A percentile compares a stretch with the other conserved stretches of the same genome.
Evolutionary conservation across 53 echinoderm and acorn worm species (phyloP).

Genomic region (Henricia sp.): DNA sequence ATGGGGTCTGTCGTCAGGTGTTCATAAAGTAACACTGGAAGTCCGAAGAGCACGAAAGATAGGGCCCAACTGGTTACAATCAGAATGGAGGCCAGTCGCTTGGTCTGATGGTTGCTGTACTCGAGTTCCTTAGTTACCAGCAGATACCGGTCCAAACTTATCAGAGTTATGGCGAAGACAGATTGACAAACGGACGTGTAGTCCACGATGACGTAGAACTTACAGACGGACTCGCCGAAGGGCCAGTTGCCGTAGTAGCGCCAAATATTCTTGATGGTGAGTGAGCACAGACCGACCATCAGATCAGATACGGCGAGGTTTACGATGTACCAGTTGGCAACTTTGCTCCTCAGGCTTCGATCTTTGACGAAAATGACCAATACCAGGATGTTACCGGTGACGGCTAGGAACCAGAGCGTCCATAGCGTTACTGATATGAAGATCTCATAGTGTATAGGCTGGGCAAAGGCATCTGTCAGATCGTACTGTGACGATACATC

Average conservation of each 20-base stretch:
- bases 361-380: constrained; percentile 19
- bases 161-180: constrained; percentile 11
- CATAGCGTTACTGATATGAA: constrained; percentile 12
- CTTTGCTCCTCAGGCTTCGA: constrained; percentile 10
- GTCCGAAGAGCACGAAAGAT: constrained; percentile 6
- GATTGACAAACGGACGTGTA: constrained; percentile 26
- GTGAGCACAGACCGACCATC: constrained; percentile 14
- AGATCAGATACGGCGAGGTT: constrained; percentile 37
- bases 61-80: constrained; percentile 12
- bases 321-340: constrained; percentile 24
- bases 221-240: constrained; percentile 34
- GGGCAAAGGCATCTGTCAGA: background rate
- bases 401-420: constrained; percentile 8
- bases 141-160: constrained; percentile 36
- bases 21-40: constrained; percentile 31
- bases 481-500: background rate
- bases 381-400: constrained; percentile 20
- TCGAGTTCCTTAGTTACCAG: constrained; percentile 31
- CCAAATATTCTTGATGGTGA: constrained; percentile 32
- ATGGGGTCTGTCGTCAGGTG: background rate
- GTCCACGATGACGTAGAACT: constrained; percentile 20
- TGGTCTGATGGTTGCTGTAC: constrained; percentile 7
- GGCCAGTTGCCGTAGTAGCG: constrained; percentile 46
- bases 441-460: constrained; percentile 14
- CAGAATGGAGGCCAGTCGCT: background rate